These are phyloP conservation scores for Pelochelys cantorii DNA, from an alignment of 2,797 vertebrate genomes.

Conservation along the genomic window DNA sequence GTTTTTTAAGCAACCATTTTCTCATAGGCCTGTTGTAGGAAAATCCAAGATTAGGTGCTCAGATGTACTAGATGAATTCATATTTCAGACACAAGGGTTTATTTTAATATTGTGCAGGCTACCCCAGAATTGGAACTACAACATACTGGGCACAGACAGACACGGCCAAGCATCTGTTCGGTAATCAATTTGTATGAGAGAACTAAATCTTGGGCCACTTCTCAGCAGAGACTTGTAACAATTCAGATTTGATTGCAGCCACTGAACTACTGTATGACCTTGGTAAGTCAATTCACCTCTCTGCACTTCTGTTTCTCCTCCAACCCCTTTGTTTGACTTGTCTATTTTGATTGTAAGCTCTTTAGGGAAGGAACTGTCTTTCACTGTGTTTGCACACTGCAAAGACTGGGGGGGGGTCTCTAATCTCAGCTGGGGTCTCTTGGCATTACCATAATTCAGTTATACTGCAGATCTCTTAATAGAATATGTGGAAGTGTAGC, in stretches of 20 bases:
- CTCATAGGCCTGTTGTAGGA: not conserved
- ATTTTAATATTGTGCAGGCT: no score
- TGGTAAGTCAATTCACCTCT: not conserved
- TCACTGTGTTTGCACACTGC: not conserved
- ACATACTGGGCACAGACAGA: not conserved
- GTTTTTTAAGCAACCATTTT: not conserved
- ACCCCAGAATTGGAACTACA: not conserved
- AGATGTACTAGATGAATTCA: not conserved
- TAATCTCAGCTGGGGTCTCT: not conserved
- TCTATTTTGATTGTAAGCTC: not conserved
- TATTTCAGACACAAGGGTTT: not conserved
- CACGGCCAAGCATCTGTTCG: not conserved
- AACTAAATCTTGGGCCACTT: not conserved
- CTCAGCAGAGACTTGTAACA: not conserved
- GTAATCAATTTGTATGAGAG: not conserved
- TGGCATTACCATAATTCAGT: not conserved
- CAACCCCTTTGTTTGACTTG: not conserved
- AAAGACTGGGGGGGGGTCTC: not conserved
- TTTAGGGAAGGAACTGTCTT: not conserved
- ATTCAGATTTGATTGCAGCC: not conserved
- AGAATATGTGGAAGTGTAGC: not conserved
- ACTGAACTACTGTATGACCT: not conserved
- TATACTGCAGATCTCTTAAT: not conserved
- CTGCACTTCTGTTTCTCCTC: not conserved
- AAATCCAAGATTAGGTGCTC: not conserved